These are phyloP conservation scores for Athalia rosae DNA, from an alignment of 2,888 invertebrate species.

Conservation along the genomic window DNA sequence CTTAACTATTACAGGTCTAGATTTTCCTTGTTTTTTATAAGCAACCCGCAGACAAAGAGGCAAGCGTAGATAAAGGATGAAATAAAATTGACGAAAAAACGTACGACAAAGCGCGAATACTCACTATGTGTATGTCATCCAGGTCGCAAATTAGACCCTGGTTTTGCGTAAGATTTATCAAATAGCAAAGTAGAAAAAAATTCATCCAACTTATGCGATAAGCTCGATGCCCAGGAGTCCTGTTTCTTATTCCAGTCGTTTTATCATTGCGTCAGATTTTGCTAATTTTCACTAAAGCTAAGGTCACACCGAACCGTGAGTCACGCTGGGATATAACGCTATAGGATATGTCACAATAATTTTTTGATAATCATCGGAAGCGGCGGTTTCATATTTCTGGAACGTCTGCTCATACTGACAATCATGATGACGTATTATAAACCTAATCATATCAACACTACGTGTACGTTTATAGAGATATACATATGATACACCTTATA, in stretches of 20 bases:
- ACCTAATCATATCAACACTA: slow-evolving; percentile 6
- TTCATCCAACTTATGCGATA: not conserved
- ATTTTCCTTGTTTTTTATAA: not conserved
- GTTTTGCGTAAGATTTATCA: slow-evolving; percentile 23
- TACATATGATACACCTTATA: slow-evolving; percentile 5
- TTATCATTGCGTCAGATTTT: slow-evolving; percentile 34
- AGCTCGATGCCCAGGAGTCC: slow-evolving; percentile 15
- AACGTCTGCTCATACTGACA: not conserved
- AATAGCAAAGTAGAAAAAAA: not conserved
- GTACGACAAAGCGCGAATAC: no score
- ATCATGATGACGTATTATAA: not conserved
- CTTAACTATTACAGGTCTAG: not conserved
- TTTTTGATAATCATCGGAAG: slow-evolving; percentile 35
- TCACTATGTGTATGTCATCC: no score
- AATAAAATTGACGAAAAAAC: not conserved
- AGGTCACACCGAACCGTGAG: slow-evolving; percentile 23
- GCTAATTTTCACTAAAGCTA: slow-evolving; percentile 13
- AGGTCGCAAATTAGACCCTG: not conserved
- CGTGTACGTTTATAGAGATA: not conserved
- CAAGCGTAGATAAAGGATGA: not conserved
- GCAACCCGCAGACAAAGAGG: not conserved
- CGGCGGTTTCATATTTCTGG: slow-evolving; percentile 8
- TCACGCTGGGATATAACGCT: slow-evolving; percentile 31
- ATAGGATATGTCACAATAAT: slow-evolving; percentile 7
- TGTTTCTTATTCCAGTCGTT: slow-evolving; percentile 10